Evolutionary conservation across 35 echinoderm and acorn worm species (phyloP).

Genomic region (Stichopus chloronotus): DNA sequence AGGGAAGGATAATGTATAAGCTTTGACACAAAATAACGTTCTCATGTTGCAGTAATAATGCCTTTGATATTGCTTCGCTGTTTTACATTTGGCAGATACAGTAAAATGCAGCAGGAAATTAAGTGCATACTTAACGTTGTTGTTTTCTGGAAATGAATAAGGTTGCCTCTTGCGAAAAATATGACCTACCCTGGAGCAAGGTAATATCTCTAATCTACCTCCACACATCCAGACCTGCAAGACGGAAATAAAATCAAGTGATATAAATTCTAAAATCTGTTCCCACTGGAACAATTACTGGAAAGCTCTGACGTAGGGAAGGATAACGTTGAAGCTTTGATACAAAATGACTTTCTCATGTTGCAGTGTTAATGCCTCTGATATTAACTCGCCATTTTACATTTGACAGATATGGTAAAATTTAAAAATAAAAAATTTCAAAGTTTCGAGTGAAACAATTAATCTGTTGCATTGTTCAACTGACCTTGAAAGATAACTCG

Average conservation of each 20-base stretch:
- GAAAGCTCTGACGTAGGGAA: no score
- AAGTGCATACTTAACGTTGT: conserved; percentile 61
- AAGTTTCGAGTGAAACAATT: neutral
- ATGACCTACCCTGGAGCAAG: conserved; percentile 89
- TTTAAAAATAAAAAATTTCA: neutral
- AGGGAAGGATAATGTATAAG: no score
- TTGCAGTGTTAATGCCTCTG: no score
- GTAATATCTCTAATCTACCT: conserved; percentile 79
- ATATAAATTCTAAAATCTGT: no score
- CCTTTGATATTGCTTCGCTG: neutral
- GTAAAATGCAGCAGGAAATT: no score
- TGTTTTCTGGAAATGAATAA: conserved; percentile 78
- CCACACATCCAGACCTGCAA: conserved; percentile 94
- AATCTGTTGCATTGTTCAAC: neutral
- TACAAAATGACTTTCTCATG: no score
- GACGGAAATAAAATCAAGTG: neutral
- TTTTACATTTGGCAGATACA: neutral
- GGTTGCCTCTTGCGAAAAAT: conserved; percentile 86
- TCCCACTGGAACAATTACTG: no score
- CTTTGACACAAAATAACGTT: no score
- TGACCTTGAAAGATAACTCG: conserved; percentile 90
- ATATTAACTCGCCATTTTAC: no score
- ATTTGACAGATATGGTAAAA: no score
- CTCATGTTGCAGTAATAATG: no score
- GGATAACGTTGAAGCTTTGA: no score